Evolutionary conservation across 1,140 invertebrate genomes (phyloP).

Genomic region (Subanguina moxae): DNA sequence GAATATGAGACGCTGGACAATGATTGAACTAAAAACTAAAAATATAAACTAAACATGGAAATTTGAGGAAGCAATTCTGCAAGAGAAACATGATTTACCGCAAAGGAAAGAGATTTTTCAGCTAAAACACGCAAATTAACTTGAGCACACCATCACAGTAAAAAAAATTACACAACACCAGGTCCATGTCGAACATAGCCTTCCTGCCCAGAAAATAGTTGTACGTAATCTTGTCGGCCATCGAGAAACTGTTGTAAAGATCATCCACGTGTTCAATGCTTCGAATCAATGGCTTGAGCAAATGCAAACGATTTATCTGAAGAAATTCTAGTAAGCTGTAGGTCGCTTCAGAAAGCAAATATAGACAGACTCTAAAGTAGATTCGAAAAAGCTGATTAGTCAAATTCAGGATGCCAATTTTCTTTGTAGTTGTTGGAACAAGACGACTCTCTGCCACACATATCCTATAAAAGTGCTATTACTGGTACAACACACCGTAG

Average conservation of each 20-base stretch:
- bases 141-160: background rate
- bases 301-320: constrained; percentile 79
- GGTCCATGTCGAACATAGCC: constrained; percentile 80
- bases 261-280: constrained; percentile 81
- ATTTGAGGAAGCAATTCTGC: too few relatives aligned
- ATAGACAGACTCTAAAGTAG: constrained; percentile 76
- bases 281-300: constrained; percentile 90
- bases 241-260: constrained; percentile 81
- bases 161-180: constrained; percentile 69
- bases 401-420: constrained; percentile 87
- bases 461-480: constrained; percentile 67
- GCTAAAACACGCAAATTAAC: constrained; percentile 63
- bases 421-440: constrained; percentile 81
- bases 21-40: too few relatives aligned
- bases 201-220: constrained; percentile 87
- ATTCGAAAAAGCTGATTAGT: constrained; percentile 96
- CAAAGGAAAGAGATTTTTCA: constrained; percentile 83
- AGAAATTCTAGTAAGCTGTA: constrained; percentile 8
- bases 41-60: too few relatives aligned
- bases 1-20: constrained; percentile 75
- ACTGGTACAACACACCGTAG: background rate
- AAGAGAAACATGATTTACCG: constrained; percentile 56
- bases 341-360: constrained; percentile 15
- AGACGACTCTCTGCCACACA: constrained; percentile 86
- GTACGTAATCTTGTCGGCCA: constrained; percentile 79